phyloP scores from a whole-genome alignment of 2,888 invertebrate genomes.

The Sesia apiformis region DNA sequence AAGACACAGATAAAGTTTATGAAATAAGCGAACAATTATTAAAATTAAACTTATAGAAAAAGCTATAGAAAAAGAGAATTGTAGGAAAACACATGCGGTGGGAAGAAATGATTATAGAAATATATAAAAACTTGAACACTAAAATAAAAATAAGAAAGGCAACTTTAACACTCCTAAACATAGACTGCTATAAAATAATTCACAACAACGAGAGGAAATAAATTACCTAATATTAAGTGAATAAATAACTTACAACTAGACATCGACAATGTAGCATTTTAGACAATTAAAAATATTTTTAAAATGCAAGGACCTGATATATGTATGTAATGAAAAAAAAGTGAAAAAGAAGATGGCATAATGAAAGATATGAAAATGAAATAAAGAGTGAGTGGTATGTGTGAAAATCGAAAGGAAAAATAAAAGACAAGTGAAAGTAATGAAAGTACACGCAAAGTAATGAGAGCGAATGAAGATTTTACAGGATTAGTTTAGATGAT shows the following conservation, averaged over 20 bases:
- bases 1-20: background rate
- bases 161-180: conserved; percentile 32
- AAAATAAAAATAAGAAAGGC: conserved; percentile 7
- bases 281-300: conserved; percentile 7
- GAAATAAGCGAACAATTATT: background rate
- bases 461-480: too few relatives aligned
- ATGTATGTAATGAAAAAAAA: too few relatives aligned
- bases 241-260: conserved; percentile 19
- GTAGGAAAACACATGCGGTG: background rate
- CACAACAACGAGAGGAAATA: conserved; percentile 18
- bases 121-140: conserved; percentile 7
- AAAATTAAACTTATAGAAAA: background rate
- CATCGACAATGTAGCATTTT: background rate
- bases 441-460: too few relatives aligned
- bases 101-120: background rate
- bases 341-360: too few relatives aligned
- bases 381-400: too few relatives aligned
- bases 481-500: too few relatives aligned
- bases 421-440: too few relatives aligned
- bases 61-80: background rate
- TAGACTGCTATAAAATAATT: conserved; percentile 33
- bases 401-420: too few relatives aligned
- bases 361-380: too few relatives aligned
- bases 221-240: conserved; percentile 15
- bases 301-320: too few relatives aligned